Conservation (phyloP, 2,888 invertebrate genomes). For the Hartigia nigra region DNA sequence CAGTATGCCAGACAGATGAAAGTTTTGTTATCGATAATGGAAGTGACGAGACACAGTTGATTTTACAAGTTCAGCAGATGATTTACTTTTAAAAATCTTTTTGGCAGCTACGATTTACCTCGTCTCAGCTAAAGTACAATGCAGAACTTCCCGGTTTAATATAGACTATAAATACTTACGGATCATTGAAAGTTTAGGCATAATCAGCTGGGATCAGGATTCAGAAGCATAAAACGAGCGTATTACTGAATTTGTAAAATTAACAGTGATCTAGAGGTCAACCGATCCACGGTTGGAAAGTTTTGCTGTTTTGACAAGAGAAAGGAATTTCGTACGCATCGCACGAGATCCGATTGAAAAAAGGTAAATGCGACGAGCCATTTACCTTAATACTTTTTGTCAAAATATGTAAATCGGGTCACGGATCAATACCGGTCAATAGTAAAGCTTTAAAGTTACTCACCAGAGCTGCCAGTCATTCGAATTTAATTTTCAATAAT, state of each 20-base stretch:
- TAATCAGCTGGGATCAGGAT: slow-evolving; percentile 9
- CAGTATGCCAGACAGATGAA: slow-evolving; percentile 18
- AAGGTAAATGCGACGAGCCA: neutral
- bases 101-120: slow-evolving; percentile 48
- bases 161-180: slow-evolving; percentile 30
- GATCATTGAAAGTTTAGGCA: slow-evolving; percentile 41
- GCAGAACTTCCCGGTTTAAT: slow-evolving; percentile 34
- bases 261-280: neutral
- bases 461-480: slow-evolving; percentile 15
- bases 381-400: neutral
- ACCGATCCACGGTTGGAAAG: neutral
- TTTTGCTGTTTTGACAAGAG: slow-evolving; percentile 13
- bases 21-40: slow-evolving; percentile 9
- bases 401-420: neutral
- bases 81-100: slow-evolving; percentile 18
- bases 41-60: slow-evolving; percentile 16
- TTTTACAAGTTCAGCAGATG: slow-evolving; percentile 24
- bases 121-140: slow-evolving; percentile 49
- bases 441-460: slow-evolving; percentile 12
- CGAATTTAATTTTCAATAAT: slow-evolving; percentile 15
- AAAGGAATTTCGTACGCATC: neutral
- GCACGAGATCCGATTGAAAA: neutral
- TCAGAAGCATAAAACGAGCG: neutral
- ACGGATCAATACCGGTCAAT: neutral
- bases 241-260: slow-evolving; percentile 12